Evolutionary conservation across 2,113 vertebrate genomes (phyloP).

Genomic region (Lamprologus sp.): DNA sequence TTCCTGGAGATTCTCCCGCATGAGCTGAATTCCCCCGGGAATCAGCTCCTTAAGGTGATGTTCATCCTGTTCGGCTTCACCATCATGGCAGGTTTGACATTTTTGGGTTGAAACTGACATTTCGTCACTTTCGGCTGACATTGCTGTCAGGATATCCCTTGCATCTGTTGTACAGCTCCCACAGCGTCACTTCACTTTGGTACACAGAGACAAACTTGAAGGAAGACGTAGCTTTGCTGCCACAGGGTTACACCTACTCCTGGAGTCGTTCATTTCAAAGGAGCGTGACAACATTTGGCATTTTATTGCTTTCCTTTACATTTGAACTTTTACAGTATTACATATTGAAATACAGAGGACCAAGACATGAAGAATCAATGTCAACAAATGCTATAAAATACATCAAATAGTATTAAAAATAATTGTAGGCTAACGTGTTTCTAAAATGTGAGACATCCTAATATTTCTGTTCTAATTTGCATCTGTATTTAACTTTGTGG

Average conservation of each 20-base stretch:
- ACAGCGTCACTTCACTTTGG: neutral
- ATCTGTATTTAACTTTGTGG: neutral
- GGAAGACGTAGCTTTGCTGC: neutral
- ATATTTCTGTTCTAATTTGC: accelerated
- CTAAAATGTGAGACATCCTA: neutral
- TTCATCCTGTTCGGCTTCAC: conserved; percentile 82
- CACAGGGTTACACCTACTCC: neutral
- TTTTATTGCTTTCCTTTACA: neutral
- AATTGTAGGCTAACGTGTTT: neutral
- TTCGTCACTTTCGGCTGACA: neutral
- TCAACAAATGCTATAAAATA: neutral
- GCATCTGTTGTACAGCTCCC: neutral
- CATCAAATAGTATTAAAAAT: neutral
- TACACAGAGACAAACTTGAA: neutral
- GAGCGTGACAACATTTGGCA: neutral
- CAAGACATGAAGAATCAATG: neutral
- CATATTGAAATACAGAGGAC: neutral
- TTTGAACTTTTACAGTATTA: neutral
- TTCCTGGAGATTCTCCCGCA: conserved; percentile 87
- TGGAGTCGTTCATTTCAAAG: neutral
- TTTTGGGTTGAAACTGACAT: conserved; percentile 71
- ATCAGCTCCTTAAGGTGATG: conserved; percentile 78
- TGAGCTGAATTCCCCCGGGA: conserved; percentile 75
- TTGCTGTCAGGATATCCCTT: neutral
- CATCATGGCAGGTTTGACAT: conserved; percentile 77